Conservation (phyloP, 2,113 vertebrate species). For the Synodontis membranacea region DNA sequence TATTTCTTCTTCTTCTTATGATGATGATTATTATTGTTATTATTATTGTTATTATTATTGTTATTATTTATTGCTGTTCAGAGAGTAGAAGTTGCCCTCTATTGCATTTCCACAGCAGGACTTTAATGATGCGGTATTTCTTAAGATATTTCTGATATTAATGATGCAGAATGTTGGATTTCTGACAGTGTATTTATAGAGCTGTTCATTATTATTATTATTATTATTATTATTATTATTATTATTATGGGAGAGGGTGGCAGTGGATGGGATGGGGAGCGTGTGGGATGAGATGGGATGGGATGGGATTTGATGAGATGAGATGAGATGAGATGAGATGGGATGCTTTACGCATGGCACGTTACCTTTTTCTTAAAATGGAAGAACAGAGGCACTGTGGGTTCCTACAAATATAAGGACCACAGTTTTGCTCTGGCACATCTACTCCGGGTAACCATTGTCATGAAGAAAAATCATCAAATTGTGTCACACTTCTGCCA, state of each 20-base stretch:
- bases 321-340: neutral
- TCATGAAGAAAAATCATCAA: neutral
- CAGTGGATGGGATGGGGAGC: neutral
- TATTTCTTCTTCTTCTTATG: neutral
- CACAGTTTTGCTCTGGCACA: neutral
- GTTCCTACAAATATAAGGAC: neutral
- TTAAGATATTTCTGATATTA: neutral
- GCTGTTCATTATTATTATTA: conserved; percentile 2
- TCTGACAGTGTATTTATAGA: conserved; percentile 1
- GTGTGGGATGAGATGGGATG: neutral
- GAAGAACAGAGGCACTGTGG: neutral
- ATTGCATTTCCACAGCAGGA: neutral
- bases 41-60: neutral
- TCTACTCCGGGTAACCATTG: neutral
- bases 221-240: neutral
- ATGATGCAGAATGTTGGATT: conserved; percentile 17
- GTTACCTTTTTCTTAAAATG: neutral
- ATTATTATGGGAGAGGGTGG: neutral
- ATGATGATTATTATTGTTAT: neutral
- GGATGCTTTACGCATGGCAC: neutral
- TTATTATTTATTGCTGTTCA: neutral
- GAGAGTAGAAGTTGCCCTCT: neutral
- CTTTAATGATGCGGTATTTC: neutral
- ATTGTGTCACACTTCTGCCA: neutral
- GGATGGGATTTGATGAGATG: neutral